Evolutionary conservation across 2,888 invertebrate genomes (phyloP).

Genomic region (Polia nebulosa): DNA sequence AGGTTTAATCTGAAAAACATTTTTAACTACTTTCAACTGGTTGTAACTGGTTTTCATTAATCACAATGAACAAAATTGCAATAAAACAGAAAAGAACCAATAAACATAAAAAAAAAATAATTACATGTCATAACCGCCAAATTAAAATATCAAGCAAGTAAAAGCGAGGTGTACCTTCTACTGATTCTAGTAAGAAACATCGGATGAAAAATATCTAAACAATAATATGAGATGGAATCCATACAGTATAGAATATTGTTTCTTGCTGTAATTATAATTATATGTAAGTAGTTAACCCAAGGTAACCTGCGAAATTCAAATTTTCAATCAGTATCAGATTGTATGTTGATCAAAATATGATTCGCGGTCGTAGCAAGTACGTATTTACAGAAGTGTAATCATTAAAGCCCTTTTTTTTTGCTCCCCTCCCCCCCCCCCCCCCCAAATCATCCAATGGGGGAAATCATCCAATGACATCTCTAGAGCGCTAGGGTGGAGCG

Average conservation of each 20-base stretch:
- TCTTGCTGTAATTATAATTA: conserved; percentile 4
- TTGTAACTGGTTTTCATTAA: background rate
- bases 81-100: background rate
- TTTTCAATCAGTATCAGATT: too few relatives aligned
- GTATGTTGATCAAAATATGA: too few relatives aligned
- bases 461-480: too few relatives aligned
- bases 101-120: background rate
- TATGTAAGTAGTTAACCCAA: conserved; percentile 31
- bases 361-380: too few relatives aligned
- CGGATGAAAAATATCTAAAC: too few relatives aligned
- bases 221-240: background rate
- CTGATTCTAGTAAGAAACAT: background rate
- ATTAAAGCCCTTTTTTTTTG: too few relatives aligned
- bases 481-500: too few relatives aligned
- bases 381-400: too few relatives aligned
- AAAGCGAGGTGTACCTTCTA: background rate
- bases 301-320: too few relatives aligned
- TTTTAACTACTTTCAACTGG: conserved; percentile 6
- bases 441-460: too few relatives aligned
- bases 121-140: background rate
- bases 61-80: background rate
- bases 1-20: background rate
- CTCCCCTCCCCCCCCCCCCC: too few relatives aligned
- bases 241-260: conserved; percentile 18
- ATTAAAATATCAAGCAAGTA: background rate